A percentile compares a stretch with the other conserved stretches of the same genome.
phyloP scores from a whole-genome alignment of 2,797 vertebrate genomes.

The Neosalanx taihuensis region DNA sequence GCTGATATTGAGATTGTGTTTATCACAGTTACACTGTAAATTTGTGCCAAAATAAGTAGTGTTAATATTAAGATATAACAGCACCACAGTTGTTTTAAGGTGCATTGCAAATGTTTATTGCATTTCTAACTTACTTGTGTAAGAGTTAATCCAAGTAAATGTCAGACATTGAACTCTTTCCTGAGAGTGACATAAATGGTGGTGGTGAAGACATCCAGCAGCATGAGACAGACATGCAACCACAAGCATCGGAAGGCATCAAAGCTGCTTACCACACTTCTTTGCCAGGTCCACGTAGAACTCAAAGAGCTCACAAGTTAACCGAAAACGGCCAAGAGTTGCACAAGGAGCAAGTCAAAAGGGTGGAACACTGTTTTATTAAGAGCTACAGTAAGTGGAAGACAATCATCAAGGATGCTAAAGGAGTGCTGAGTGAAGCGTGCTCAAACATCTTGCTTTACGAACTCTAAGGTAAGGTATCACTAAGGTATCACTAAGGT shows the following conservation, averaged over 20 bases:
- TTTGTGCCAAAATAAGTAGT: no score
- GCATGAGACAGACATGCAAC: background rate
- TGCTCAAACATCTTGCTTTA: constrained; percentile 12
- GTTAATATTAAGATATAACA: no score
- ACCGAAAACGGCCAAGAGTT: constrained; percentile 35
- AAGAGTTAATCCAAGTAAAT: background rate
- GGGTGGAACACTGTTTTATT: constrained; percentile 21
- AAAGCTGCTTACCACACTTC: constrained; percentile 9
- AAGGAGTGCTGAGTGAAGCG: background rate
- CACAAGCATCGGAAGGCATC: background rate
- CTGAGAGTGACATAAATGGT: background rate
- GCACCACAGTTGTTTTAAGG: no score
- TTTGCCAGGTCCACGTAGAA: constrained; percentile 20
- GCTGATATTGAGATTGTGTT: no score
- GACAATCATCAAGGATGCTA: constrained; percentile 24
- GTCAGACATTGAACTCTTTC: background rate
- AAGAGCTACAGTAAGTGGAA: constrained; percentile 33
- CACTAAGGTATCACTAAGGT: constrained; percentile 9
- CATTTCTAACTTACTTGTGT: no score
- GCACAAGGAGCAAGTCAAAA: constrained; percentile 30
- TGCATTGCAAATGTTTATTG: no score
- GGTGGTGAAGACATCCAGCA: background rate
- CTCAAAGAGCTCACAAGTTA: constrained; percentile 26
- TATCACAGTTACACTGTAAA: background rate
- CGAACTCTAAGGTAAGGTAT: no score